These are phyloP conservation scores for Orycteropus afer DNA, from an alignment of 2,113 vertebrate genomes.

Conservation along the genomic window DNA sequence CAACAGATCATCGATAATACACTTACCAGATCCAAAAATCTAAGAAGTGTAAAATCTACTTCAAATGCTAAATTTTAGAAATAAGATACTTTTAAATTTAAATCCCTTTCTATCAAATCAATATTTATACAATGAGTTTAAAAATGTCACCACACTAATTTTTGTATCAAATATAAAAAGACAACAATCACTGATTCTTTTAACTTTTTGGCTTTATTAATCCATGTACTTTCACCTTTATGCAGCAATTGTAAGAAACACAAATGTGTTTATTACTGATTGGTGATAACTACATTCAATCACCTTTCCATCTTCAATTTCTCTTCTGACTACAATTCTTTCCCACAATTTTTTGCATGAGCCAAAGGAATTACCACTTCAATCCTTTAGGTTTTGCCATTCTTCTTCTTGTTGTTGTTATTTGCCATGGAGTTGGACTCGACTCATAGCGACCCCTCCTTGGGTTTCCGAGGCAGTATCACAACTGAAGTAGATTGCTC, in stretches of 20 bases:
- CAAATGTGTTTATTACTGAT: not conserved
- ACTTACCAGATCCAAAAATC: not conserved
- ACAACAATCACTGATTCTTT: not conserved
- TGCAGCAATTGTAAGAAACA: slow-evolving; percentile 10
- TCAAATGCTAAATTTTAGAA: slow-evolving; percentile 34
- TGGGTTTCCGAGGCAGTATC: too few relatives aligned
- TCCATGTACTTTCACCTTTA: not conserved
- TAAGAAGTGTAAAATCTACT: not conserved
- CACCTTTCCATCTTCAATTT: slow-evolving; percentile 42
- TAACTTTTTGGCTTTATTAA: slow-evolving; percentile 33
- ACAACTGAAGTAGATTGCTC: too few relatives aligned
- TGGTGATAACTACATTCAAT: not conserved
- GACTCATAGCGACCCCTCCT: too few relatives aligned
- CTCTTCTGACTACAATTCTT: slow-evolving; percentile 41
- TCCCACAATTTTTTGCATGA: not conserved
- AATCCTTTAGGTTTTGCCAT: not conserved
- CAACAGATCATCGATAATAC: not conserved
- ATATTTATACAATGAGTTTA: slow-evolving; percentile 9
- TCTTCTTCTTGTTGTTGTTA: too few relatives aligned
- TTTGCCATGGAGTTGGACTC: too few relatives aligned
- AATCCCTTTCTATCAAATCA: slow-evolving; percentile 6
- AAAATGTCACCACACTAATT: slow-evolving; percentile 48
- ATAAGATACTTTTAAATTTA: slow-evolving; percentile 1
- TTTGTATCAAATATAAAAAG: slow-evolving; percentile 40
- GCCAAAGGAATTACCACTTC: slow-evolving; percentile 7